Conservation (phyloP, 2,797 vertebrate genomes). For the Melopsittacus undulatus region DNA sequence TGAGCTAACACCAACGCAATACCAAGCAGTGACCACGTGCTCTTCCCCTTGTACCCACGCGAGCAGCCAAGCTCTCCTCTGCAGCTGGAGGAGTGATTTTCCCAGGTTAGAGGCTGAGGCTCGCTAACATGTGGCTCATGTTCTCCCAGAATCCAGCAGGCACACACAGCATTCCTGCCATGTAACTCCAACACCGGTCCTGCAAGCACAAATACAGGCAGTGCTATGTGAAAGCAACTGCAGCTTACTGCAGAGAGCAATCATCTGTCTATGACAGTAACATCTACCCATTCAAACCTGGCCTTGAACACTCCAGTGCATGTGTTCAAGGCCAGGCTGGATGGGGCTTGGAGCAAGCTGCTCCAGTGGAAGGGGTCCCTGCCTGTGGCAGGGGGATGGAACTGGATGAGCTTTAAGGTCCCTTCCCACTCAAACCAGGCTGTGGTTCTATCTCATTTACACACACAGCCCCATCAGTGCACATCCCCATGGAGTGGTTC, state of each 20-base stretch:
- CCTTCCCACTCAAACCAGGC: background rate
- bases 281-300: background rate
- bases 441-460: background rate
- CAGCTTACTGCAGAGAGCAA: rapidly evolving
- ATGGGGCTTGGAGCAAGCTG: background rate
- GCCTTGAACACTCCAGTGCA: background rate
- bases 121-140: rapidly evolving
- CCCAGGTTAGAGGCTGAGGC: background rate
- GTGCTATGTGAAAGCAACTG: background rate
- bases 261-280: background rate
- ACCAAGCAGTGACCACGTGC: background rate
- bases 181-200: background rate
- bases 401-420: background rate
- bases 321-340: background rate
- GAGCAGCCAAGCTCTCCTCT: background rate
- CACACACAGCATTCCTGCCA: background rate
- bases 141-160: background rate
- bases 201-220: background rate
- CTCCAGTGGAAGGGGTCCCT: background rate
- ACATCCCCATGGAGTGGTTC: rapidly evolving
- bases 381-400: background rate
- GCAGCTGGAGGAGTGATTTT: background rate
- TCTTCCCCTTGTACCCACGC: background rate
- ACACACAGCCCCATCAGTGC: rapidly evolving
- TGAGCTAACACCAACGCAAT: background rate